These are phyloP conservation scores for Cavia aperea DNA, from an alignment of 2,113 vertebrate genomes.

Conservation along the genomic window DNA sequence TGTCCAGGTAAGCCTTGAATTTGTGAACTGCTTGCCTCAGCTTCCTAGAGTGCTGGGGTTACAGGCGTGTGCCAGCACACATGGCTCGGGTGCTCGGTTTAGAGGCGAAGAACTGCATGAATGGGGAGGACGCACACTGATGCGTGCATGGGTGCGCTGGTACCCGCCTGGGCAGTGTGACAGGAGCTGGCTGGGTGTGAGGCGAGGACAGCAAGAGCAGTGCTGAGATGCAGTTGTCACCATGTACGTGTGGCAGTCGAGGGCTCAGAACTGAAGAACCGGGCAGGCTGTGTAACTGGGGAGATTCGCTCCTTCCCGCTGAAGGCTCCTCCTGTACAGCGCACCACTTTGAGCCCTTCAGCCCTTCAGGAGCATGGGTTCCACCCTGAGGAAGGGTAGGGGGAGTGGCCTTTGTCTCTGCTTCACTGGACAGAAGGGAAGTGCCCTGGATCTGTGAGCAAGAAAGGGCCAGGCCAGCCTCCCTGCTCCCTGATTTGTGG, in stretches of 20 bases:
- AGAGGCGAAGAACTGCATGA: background rate
- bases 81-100: background rate
- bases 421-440: background rate
- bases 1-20: background rate
- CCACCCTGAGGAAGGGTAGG: background rate
- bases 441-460: background rate
- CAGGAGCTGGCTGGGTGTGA: background rate
- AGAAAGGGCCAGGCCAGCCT: rapidly evolving
- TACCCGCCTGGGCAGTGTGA: background rate
- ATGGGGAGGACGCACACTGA: background rate
- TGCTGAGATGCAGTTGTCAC: background rate
- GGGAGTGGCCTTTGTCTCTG: background rate
- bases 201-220: background rate
- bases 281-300: too few species aligned
- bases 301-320: rapidly evolving
- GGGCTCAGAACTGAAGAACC: too few species aligned
- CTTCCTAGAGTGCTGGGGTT: too few species aligned
- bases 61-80: too few species aligned
- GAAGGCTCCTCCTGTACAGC: rapidly evolving
- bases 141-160: too few species aligned
- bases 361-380: background rate
- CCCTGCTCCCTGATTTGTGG: background rate
- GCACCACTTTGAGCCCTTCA: background rate
- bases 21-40: background rate
- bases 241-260: background rate